Evolutionary conservation across 2,888 invertebrate genomes (phyloP).

Genomic region (Caenorhabditis panamensis): DNA sequence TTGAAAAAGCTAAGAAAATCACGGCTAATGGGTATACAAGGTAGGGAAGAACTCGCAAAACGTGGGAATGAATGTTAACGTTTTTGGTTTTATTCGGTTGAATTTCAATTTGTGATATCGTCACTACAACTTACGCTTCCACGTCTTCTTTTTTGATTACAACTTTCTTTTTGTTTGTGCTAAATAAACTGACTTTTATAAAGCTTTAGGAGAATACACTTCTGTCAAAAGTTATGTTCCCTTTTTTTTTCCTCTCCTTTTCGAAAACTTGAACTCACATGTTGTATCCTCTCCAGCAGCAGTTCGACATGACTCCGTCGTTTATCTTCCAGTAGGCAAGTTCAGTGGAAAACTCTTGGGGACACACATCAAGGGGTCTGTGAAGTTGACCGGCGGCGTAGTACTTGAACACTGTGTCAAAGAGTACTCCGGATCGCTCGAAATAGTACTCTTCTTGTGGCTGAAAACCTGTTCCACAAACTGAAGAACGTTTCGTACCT

Average conservation of each 20-base stretch:
- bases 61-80: neutral
- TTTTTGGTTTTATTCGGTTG: neutral
- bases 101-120: too few species aligned
- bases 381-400: slow-evolving; percentile 76
- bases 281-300: slow-evolving; percentile 74
- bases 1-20: slow-evolving; percentile 8
- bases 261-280: slow-evolving; percentile 65
- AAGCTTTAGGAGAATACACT: too few species aligned
- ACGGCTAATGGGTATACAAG: slow-evolving; percentile 47
- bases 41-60: slow-evolving; percentile 6
- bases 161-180: slow-evolving; percentile 53
- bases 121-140: slow-evolving; percentile 42
- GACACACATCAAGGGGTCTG: slow-evolving; percentile 75
- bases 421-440: slow-evolving; percentile 77
- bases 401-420: slow-evolving; percentile 78
- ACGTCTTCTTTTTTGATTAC: slow-evolving; percentile 43
- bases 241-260: neutral
- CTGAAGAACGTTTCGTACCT: slow-evolving; percentile 5
- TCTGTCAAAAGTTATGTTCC: too few species aligned
- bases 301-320: slow-evolving; percentile 73
- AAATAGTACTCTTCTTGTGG: slow-evolving; percentile 79
- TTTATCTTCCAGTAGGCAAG: slow-evolving; percentile 77
- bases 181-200: slow-evolving; percentile 30
- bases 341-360: slow-evolving; percentile 71
- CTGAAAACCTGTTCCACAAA: slow-evolving; percentile 47